Conservation (phyloP, 2,888 invertebrate species). For the Stramonita haemastoma region DNA sequence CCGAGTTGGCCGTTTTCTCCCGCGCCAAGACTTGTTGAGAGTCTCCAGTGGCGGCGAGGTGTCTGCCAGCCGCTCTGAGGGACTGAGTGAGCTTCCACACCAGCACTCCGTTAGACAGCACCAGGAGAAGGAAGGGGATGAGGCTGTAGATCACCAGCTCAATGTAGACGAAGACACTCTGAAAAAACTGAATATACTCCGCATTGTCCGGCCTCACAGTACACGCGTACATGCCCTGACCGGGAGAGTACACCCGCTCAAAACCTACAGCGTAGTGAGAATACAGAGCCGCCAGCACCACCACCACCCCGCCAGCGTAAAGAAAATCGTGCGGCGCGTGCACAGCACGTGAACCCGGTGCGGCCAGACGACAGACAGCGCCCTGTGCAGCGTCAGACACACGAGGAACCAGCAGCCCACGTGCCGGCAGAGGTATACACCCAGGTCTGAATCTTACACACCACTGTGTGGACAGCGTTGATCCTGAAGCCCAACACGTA, state of each 20-base stretch:
- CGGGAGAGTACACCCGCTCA: not conserved
- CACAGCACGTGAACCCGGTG: conserved; percentile 27
- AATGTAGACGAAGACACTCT: not conserved
- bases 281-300: not conserved
- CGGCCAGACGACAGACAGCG: conserved; percentile 17
- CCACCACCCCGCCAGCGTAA: not conserved
- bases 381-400: conserved; percentile 11
- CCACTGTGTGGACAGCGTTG: not conserved
- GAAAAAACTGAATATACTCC: not conserved
- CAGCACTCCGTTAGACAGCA: not conserved
- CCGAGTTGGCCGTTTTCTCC: not conserved
- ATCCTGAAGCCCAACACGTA: not conserved
- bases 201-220: not conserved
- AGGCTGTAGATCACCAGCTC: not conserved
- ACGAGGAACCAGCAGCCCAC: conserved; percentile 12
- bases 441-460: not conserved
- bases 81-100: not conserved
- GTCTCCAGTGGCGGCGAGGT: not conserved
- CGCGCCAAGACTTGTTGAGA: not conserved
- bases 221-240: not conserved
- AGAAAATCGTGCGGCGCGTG: not conserved
- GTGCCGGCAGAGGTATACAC: not conserved
- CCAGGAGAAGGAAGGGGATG: not conserved
- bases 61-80: not conserved
- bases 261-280: not conserved